phyloP scores from a whole-genome alignment of 1,140 invertebrate genomes.

The Aphelenchoides fujianensis region DNA sequence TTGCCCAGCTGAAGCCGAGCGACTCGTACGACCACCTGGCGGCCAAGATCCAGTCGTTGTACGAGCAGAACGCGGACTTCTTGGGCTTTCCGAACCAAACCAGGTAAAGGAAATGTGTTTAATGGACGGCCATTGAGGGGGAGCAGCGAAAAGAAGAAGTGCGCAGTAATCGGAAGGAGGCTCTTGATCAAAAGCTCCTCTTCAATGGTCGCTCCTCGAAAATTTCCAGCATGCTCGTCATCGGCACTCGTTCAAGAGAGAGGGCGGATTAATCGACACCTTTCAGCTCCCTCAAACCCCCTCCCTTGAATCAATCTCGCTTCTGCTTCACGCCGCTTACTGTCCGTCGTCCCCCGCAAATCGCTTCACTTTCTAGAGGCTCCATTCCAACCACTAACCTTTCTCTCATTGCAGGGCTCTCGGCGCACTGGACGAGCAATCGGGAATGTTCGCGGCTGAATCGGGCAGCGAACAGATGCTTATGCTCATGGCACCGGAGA shows the following conservation, averaged over 20 bases:
- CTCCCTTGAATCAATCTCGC: not conserved
- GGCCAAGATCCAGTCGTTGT: not conserved
- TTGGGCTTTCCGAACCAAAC: not conserved
- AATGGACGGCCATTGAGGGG: not conserved
- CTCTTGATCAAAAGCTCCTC: not conserved
- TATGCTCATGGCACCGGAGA: conserved; percentile 6
- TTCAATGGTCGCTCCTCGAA: not conserved
- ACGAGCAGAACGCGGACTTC: not conserved
- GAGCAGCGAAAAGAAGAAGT: not conserved
- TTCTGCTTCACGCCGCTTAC: conserved; percentile 3
- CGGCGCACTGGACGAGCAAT: not conserved
- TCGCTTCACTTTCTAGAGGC: conserved; percentile 1
- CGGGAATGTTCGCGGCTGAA: not conserved
- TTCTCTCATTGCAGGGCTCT: not conserved
- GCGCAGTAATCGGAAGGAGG: not conserved
- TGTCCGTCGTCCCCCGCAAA: conserved; percentile 1
- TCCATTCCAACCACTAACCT: not conserved
- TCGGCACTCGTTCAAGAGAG: not conserved
- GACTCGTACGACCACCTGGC: not conserved
- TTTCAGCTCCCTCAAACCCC: conserved; percentile 5
- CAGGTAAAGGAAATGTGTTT: not conserved
- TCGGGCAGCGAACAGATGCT: not conserved
- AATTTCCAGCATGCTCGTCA: not conserved
- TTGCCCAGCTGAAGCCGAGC: not conserved
- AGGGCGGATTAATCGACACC: not conserved